Percentiles rank a stretch among this genome's conserved stretches.
Conservation (phyloP, 2,888 invertebrate species). For the Gasteruption jaculator region DNA sequence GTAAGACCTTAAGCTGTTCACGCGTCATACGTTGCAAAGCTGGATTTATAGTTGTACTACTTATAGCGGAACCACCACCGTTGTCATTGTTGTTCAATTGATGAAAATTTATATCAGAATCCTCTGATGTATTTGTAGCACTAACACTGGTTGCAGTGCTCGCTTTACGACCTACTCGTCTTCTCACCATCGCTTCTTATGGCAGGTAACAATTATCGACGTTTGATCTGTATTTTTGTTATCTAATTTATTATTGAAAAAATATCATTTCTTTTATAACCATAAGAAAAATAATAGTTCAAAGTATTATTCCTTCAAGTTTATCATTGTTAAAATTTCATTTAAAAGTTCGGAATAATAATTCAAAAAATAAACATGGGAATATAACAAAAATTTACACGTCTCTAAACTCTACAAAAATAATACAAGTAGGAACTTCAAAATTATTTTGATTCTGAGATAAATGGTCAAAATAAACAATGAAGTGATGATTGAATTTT, state of each 20-base stretch:
- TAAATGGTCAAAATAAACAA: too few relatives aligned
- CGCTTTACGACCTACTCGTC: conserved; percentile 39
- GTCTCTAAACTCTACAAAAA: too few relatives aligned
- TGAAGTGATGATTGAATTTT: too few relatives aligned
- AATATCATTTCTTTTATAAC: too few relatives aligned
- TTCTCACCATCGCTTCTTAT: conserved; percentile 36
- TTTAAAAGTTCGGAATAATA: too few relatives aligned
- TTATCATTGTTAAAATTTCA: too few relatives aligned
- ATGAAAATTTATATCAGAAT: conserved; percentile 31
- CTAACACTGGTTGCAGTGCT: conserved; percentile 31
- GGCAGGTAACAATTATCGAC: conserved; percentile 5
- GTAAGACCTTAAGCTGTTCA: conserved; percentile 40
- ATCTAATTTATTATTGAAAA: neutral
- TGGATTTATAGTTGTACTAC: conserved; percentile 31
- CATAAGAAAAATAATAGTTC: too few relatives aligned
- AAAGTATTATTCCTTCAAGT: too few relatives aligned
- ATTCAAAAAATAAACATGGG: too few relatives aligned
- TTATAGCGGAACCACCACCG: conserved; percentile 30
- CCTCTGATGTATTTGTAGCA: conserved; percentile 32
- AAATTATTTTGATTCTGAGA: too few relatives aligned
- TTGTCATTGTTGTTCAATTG: conserved; percentile 30
- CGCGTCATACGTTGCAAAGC: conserved; percentile 38
- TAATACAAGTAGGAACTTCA: too few relatives aligned
- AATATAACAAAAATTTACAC: too few relatives aligned
- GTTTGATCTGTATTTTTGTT: conserved; percentile 7